phyloP scores from a whole-genome alignment of 2,797 vertebrate species.

The Platyrinchus mystaceus region DNA sequence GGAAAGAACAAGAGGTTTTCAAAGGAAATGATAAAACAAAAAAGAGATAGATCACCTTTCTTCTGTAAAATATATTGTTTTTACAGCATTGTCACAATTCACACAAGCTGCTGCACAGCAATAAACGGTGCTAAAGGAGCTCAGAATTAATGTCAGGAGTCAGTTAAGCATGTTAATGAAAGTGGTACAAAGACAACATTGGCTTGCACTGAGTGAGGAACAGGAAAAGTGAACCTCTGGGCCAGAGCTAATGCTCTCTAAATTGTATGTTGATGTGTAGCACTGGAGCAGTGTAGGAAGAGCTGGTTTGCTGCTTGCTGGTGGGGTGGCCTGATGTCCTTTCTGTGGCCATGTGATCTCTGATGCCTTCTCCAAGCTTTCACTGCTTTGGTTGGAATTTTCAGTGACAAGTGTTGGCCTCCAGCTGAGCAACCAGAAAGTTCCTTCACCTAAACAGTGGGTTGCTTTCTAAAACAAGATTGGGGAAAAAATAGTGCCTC shows the following conservation, averaged over 20 bases:
- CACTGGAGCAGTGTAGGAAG: background rate
- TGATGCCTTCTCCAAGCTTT: background rate
- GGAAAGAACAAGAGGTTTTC: background rate
- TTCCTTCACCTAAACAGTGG: background rate
- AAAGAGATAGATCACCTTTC: background rate
- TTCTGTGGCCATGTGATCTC: background rate
- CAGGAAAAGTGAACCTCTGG: background rate
- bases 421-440: background rate
- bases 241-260: background rate
- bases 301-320: background rate
- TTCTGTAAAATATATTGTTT: background rate
- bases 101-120: background rate
- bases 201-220: background rate
- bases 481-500: background rate
- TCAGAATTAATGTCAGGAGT: background rate
- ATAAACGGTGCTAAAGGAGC: background rate
- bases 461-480: background rate
- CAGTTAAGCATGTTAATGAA: background rate
- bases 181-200: background rate
- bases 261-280: background rate
- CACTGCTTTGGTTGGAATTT: background rate
- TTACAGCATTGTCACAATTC: background rate
- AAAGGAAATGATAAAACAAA: background rate
- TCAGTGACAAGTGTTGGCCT: background rate
- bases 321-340: background rate